These are phyloP conservation scores for Priocnemis perturbator DNA, from an alignment of 2,888 invertebrate species.

Conservation along the genomic window DNA sequence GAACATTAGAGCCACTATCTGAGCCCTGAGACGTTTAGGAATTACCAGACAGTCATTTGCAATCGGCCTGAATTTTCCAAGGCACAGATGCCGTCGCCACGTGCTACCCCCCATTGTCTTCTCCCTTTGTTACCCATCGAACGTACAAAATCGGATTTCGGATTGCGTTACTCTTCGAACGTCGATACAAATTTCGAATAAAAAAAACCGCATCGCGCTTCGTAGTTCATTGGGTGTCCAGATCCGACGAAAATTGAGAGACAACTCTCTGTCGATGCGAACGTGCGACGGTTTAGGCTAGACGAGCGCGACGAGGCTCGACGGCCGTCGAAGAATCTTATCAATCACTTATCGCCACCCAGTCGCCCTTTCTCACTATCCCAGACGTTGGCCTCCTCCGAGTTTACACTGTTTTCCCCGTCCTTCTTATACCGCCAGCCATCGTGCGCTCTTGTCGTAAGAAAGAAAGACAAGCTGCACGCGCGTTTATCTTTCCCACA, in stretches of 20 bases:
- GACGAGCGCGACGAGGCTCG: not conserved
- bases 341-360: not conserved
- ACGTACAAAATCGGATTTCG: no score
- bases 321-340: not conserved
- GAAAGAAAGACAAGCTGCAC: constrained; percentile 50
- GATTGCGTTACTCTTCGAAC: no score
- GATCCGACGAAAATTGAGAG: no score
- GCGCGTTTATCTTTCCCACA: constrained; percentile 56
- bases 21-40: constrained; percentile 49
- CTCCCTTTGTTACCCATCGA: no score
- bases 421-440: not conserved
- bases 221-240: no score
- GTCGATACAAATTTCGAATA: no score
- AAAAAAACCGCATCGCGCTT: no score
- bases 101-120: no score
- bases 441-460: constrained; percentile 29
- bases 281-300: no score
- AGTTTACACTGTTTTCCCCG: constrained; percentile 24
- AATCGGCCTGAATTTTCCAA: constrained; percentile 15
- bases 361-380: no score
- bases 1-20: constrained; percentile 64
- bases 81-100: no score
- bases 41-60: constrained; percentile 54
- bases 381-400: constrained; percentile 4
- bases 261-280: no score